Evolutionary conservation across 2,888 invertebrate genomes (phyloP).

Genomic region (Conus canariensis): DNA sequence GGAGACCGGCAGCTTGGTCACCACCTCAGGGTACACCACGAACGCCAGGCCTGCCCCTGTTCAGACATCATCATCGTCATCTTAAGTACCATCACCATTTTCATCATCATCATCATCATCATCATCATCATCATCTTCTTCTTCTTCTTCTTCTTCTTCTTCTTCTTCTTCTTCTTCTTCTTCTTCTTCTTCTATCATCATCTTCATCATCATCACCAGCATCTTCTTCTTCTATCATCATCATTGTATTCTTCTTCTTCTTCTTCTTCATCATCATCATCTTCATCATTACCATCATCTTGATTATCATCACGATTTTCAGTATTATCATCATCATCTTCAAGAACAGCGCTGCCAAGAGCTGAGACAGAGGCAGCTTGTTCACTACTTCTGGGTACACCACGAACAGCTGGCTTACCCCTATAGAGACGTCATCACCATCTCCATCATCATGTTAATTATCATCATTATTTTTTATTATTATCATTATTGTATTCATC

Average conservation of each 20-base stretch:
- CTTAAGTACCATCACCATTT: not conserved
- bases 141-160: not conserved
- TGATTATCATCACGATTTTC: not conserved
- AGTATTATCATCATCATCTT: not conserved
- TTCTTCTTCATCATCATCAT: not conserved
- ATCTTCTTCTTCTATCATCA: not conserved
- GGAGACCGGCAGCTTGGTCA: constrained; percentile 71
- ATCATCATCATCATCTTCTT: constrained; percentile 3
- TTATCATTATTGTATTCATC: no score
- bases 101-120: constrained; percentile 9
- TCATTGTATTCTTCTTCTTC: not conserved
- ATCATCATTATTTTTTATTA: no score
- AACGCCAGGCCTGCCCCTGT: constrained; percentile 73
- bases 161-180: not conserved
- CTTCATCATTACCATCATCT: not conserved
- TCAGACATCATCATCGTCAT: constrained; percentile 4
- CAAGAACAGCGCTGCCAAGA: no score
- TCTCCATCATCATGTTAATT: no score
- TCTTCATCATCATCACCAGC: not conserved
- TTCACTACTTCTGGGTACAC: no score
- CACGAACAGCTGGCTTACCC: no score
- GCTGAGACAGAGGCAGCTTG: no score
- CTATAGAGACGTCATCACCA: not conserved
- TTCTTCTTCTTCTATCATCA: not conserved
- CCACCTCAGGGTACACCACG: constrained; percentile 74